Evolutionary conservation across 92 coral and sea anemone genomes (phyloP).

Genomic region (Isaurus tuberculatus): DNA sequence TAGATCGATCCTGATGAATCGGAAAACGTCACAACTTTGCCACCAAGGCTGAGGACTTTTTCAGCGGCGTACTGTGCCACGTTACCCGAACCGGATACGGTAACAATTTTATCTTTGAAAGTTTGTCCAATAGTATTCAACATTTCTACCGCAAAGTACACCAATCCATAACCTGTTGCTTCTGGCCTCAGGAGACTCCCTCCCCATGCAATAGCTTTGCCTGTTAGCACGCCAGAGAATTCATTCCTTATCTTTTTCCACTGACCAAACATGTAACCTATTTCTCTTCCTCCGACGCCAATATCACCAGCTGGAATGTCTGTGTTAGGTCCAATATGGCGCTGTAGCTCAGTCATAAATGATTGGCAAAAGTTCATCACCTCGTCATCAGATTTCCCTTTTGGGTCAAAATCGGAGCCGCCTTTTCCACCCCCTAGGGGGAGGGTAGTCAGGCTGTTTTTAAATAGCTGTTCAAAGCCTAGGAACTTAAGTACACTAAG

Average conservation of each 20-base stretch:
- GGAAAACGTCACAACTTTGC: conserved; percentile 81
- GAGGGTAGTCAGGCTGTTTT: conserved; percentile 88
- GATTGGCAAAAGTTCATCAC: conserved; percentile 96
- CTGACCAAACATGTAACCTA: conserved; percentile 93
- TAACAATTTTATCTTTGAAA: conserved; percentile 77
- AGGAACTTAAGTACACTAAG: conserved; percentile 85
- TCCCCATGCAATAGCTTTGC: conserved; percentile 77
- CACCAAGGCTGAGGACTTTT: conserved; percentile 80
- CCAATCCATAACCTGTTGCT: conserved; percentile 91
- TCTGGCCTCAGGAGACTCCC: conserved; percentile 92
- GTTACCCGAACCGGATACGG: conserved; percentile 87
- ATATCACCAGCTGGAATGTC: conserved; percentile 95
- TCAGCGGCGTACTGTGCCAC: conserved; percentile 93
- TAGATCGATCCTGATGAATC: conserved; percentile 85
- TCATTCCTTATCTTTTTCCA: conserved; percentile 89
- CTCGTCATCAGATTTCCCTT: conserved; percentile 84
- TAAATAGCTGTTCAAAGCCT: conserved; percentile 89
- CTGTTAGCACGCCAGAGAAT: conserved; percentile 90
- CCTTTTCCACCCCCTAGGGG: conserved; percentile 95
- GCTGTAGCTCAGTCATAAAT: conserved; percentile 87
- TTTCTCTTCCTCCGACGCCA: conserved; percentile 91
- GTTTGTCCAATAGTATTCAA: conserved; percentile 78
- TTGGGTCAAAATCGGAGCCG: conserved; percentile 91
- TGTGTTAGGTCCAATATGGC: conserved; percentile 93
- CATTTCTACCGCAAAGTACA: conserved; percentile 93